Evolutionary conservation across 2,113 vertebrate species (phyloP).

Genomic region (Tympanuchus pallidicinctus): DNA sequence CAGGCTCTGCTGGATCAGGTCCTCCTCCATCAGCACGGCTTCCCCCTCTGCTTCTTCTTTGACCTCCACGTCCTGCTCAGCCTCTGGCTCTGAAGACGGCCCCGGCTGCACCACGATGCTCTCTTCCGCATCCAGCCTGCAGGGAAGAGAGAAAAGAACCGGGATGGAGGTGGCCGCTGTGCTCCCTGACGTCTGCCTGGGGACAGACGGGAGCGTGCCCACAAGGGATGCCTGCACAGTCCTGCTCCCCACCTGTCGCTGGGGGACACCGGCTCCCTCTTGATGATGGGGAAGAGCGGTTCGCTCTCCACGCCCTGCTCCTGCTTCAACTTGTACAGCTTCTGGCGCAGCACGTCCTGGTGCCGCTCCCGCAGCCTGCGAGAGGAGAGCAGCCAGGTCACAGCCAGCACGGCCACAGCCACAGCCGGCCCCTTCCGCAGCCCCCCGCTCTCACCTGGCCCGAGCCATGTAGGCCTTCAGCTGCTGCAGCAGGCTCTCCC

Average conservation of each 20-base stretch:
- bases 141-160: background rate
- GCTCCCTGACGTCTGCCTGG: background rate
- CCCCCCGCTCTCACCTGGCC: constrained; percentile 82
- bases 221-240: fast-evolving
- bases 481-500: constrained; percentile 97
- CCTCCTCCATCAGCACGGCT: constrained; percentile 94
- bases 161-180: background rate
- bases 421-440: background rate
- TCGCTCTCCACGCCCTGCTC: constrained; percentile 97
- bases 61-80: constrained; percentile 40
- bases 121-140: constrained; percentile 69
- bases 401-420: background rate
- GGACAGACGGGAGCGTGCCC: background rate
- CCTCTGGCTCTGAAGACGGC: constrained; percentile 55
- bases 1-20: constrained; percentile 96
- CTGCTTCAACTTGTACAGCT: constrained; percentile 96
- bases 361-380: constrained; percentile 92
- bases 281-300: constrained; percentile 93
- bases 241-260: constrained; percentile 11
- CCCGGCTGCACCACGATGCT: constrained; percentile 8
- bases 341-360: constrained; percentile 96
- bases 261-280: constrained; percentile 80
- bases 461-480: constrained; percentile 95
- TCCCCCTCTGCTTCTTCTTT: constrained; percentile 80
- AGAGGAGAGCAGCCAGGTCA: fast-evolving